Conservation (phyloP, 2,888 invertebrate species). For the Meta bourneti region DNA sequence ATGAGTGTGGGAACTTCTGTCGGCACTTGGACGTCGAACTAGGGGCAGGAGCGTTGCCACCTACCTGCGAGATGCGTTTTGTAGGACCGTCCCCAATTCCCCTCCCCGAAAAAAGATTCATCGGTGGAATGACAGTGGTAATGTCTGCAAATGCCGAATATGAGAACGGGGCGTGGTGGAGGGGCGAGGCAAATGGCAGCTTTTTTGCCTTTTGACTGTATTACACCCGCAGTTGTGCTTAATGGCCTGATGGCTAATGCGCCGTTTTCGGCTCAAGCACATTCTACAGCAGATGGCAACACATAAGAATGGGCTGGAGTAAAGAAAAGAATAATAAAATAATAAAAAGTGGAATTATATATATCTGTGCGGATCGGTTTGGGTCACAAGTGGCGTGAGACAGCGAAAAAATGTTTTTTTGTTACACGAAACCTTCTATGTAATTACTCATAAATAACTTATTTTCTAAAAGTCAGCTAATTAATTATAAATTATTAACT, state of each 20-base stretch:
- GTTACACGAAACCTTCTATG: too few species aligned
- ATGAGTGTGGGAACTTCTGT: too few species aligned
- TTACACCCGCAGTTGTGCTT: conserved; percentile 75
- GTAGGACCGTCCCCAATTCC: conserved; percentile 28
- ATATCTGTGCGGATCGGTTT: conserved; percentile 12
- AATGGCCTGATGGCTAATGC: conserved; percentile 75
- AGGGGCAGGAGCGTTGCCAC: neutral
- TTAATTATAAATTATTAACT: too few species aligned
- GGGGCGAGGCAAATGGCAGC: conserved; percentile 52
- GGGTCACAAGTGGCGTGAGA: conserved; percentile 40
- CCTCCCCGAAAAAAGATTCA: conserved; percentile 38
- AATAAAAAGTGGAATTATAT: conserved; percentile 54
- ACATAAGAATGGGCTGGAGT: conserved; percentile 49
- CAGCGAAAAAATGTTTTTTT: neutral
- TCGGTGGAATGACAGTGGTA: conserved; percentile 70
- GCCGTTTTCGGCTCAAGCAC: conserved; percentile 59
- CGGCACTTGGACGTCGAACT: too few species aligned
- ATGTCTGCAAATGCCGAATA: conserved; percentile 71
- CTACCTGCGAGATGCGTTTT: conserved; percentile 40
- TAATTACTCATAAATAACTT: too few species aligned
- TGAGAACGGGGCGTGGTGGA: conserved; percentile 24
- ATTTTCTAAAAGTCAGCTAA: too few species aligned
- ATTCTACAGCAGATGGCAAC: conserved; percentile 73
- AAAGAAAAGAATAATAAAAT: conserved; percentile 8
- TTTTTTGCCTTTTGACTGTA: conserved; percentile 75